A percentile compares a stretch with the other conserved stretches of the same genome.
Evolutionary conservation across 2,888 invertebrate genomes (phyloP).

Genomic region (Colletes collaris): DNA sequence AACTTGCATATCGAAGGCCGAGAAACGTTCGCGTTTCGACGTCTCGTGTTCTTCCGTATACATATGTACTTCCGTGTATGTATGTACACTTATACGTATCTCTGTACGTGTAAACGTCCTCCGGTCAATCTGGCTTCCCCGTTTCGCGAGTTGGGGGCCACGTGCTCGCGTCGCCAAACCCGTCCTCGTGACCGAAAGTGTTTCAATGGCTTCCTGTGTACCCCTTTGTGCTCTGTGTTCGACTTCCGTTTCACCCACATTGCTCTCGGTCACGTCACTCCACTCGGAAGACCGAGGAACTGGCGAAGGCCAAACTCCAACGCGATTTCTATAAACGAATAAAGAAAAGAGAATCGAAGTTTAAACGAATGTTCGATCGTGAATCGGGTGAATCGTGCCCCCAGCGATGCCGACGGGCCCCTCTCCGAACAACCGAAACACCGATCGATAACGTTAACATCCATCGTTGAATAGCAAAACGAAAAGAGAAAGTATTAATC

Average conservation of each 20-base stretch:
- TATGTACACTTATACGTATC: slow-evolving; percentile 35
- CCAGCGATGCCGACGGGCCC: no score
- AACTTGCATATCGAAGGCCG: slow-evolving; percentile 73
- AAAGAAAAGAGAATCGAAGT: no score
- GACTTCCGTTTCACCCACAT: background rate
- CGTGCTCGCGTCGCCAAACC: background rate
- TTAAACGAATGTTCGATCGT: no score
- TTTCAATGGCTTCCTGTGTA: slow-evolving; percentile 17
- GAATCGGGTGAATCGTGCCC: no score
- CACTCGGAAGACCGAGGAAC: no score
- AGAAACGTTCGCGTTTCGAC: slow-evolving; percentile 62
- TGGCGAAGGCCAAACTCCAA: background rate
- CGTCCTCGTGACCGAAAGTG: background rate
- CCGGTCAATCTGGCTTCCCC: slow-evolving; percentile 57
- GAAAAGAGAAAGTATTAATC: no score
- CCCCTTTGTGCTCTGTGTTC: background rate
- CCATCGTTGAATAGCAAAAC: no score
- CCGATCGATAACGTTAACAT: no score
- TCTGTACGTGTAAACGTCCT: slow-evolving; percentile 48
- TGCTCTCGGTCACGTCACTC: no score
- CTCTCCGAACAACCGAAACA: no score
- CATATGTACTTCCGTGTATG: slow-evolving; percentile 30
- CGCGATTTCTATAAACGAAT: no score
- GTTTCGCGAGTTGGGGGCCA: slow-evolving; percentile 17
- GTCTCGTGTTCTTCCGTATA: slow-evolving; percentile 55